Percentiles rank a stretch among this genome's conserved stretches.
Evolutionary conservation across 2,888 invertebrate genomes (phyloP).

Genomic region (Drosophila kokeensis): DNA sequence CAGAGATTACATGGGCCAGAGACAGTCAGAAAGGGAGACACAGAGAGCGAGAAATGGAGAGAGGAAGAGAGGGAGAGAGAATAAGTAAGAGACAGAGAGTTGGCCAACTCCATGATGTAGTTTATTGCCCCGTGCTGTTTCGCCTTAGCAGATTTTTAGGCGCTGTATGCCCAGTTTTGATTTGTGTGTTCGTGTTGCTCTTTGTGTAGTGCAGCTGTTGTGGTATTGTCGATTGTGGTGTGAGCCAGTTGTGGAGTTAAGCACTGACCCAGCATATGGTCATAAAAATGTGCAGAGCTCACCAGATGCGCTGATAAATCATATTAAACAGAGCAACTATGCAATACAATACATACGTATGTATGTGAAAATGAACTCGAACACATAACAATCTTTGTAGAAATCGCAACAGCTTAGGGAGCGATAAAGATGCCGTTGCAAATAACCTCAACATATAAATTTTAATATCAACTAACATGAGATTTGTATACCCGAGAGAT

Average conservation of each 20-base stretch:
- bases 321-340: slow-evolving; percentile 58
- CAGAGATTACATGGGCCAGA: slow-evolving; percentile 78
- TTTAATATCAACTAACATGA: not conserved
- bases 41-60: not conserved
- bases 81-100: not conserved
- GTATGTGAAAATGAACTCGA: slow-evolving; percentile 42
- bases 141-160: slow-evolving; percentile 75
- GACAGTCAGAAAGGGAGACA: slow-evolving; percentile 26
- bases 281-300: slow-evolving; percentile 75
- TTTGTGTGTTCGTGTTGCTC: slow-evolving; percentile 59
- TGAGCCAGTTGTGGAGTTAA: not conserved
- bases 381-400: slow-evolving; percentile 47
- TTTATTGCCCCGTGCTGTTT: slow-evolving; percentile 69
- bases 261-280: slow-evolving; percentile 63
- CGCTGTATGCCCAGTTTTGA: slow-evolving; percentile 71
- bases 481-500: not conserved
- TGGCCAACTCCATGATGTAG: slow-evolving; percentile 51
- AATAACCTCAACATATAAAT: slow-evolving; percentile 3
- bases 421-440: slow-evolving; percentile 30
- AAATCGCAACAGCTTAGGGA: slow-evolving; percentile 30
- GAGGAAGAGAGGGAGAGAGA: not conserved
- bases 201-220: slow-evolving; percentile 51
- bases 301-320: slow-evolving; percentile 69
- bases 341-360: slow-evolving; percentile 32
- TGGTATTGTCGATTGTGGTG: slow-evolving; percentile 32